Conservation (phyloP, 2,797 vertebrate genomes). For the Aulostomus chinensis region DNA sequence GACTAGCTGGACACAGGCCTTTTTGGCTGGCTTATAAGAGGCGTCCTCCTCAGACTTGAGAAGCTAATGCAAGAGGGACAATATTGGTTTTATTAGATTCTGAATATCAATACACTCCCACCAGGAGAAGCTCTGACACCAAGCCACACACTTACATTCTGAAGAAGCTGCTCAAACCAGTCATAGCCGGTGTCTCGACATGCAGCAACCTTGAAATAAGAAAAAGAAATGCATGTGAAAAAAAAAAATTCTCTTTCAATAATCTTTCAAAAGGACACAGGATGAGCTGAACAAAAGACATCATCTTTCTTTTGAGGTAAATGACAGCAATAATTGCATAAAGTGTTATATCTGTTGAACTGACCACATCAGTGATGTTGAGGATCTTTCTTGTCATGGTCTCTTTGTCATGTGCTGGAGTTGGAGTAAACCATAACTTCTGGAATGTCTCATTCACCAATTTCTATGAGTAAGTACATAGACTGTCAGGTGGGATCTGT, state of each 20-base stretch:
- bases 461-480: constrained; percentile 82
- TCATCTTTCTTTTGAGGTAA: not conserved
- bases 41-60: constrained; percentile 96
- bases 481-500: not conserved
- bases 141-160: constrained; percentile 88
- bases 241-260: too few species aligned
- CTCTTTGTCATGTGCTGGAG: constrained; percentile 91
- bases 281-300: not conserved
- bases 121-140: not conserved
- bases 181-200: constrained; percentile 98
- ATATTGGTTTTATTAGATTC: not conserved
- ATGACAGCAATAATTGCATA: not conserved
- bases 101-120: not conserved
- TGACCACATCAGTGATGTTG: constrained; percentile 97
- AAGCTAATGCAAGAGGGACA: constrained; percentile 70
- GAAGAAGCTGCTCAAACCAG: constrained; percentile 98
- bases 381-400: constrained; percentile 97
- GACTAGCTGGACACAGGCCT: constrained; percentile 96
- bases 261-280: not conserved
- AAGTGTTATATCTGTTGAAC: constrained; percentile 22
- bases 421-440: constrained; percentile 98
- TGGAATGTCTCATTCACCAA: constrained; percentile 99
- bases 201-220: constrained; percentile 95
- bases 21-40: constrained; percentile 95
- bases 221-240: constrained; percentile 8